Conservation (phyloP, 2,797 vertebrate genomes). For the Eupleurogrammus muticus region DNA sequence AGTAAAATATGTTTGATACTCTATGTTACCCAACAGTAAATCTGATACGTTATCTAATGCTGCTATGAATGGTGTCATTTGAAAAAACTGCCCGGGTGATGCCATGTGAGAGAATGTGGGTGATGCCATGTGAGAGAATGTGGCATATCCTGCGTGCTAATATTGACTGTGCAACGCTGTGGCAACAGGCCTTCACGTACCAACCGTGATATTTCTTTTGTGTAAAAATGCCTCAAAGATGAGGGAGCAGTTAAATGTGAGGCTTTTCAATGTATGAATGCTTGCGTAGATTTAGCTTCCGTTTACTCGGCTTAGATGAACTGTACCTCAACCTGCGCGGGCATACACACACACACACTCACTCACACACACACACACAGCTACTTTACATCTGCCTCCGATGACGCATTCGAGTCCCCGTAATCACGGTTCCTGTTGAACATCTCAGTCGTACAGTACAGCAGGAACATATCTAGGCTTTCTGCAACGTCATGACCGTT, state of each 20-base stretch:
- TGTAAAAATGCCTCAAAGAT: constrained; percentile 37
- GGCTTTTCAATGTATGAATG: constrained; percentile 31
- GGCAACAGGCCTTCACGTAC: constrained; percentile 27
- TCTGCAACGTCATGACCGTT: neutral
- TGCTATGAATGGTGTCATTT: constrained; percentile 29
- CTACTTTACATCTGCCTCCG: constrained; percentile 12
- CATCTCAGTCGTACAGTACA: neutral
- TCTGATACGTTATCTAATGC: constrained; percentile 49
- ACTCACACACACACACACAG: constrained; percentile 20
- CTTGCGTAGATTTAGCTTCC: constrained; percentile 35
- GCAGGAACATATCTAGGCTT: neutral
- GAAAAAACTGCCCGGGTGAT: constrained; percentile 34
- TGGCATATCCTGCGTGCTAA: constrained; percentile 54
- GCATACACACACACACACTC: neutral
- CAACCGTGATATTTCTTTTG: constrained; percentile 59
- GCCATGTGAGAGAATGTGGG: constrained; percentile 51
- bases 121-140: constrained; percentile 52
- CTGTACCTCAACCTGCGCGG: neutral
- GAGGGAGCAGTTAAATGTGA: constrained; percentile 28
- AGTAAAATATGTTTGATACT: constrained; percentile 48
- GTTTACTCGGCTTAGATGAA: constrained; percentile 22
- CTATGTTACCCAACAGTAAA: constrained; percentile 38
- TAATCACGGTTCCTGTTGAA: constrained; percentile 4
- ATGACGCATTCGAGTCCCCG: constrained; percentile 19
- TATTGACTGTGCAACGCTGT: constrained; percentile 53